Conservation (phyloP, 1,140 invertebrate species). For the Bombus huntii region DNA sequence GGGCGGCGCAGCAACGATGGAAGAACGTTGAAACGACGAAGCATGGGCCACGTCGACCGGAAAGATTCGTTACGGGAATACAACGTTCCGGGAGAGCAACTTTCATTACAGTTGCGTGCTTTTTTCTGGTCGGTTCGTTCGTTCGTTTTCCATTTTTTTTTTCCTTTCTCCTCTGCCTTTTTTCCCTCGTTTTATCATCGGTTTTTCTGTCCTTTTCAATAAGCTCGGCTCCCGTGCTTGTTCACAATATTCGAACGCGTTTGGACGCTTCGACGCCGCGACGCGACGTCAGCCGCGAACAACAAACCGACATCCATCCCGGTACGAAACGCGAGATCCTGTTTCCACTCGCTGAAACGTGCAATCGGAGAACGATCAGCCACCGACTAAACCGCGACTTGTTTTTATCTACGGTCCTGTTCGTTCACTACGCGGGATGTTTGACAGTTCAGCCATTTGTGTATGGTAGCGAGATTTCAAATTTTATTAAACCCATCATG, state of each 20-base stretch:
- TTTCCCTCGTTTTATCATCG: slow-evolving; percentile 1
- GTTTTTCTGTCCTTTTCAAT: slow-evolving; percentile 14
- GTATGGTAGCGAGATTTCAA: background rate
- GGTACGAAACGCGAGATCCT: background rate
- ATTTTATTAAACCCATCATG: background rate
- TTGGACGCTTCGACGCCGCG: background rate
- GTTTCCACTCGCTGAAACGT: background rate
- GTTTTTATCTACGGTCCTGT: background rate
- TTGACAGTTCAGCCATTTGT: background rate
- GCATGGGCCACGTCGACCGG: slow-evolving; percentile 44
- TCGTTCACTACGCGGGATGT: background rate
- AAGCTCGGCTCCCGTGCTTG: background rate
- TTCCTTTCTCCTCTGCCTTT: background rate
- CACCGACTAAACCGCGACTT: background rate
- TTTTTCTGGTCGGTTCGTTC: slow-evolving; percentile 1
- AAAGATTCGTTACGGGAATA: slow-evolving; percentile 55
- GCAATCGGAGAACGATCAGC: background rate
- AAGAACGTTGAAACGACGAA: slow-evolving; percentile 45
- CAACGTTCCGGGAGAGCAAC: slow-evolving; percentile 40
- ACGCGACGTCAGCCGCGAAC: background rate
- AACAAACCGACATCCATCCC: background rate
- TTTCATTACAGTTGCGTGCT: slow-evolving; percentile 46
- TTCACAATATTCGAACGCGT: background rate
- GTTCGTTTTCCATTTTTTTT: background rate
- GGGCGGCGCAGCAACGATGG: background rate